Conservation (phyloP, 2,113 vertebrate genomes). For the Chitala chitala region DNA sequence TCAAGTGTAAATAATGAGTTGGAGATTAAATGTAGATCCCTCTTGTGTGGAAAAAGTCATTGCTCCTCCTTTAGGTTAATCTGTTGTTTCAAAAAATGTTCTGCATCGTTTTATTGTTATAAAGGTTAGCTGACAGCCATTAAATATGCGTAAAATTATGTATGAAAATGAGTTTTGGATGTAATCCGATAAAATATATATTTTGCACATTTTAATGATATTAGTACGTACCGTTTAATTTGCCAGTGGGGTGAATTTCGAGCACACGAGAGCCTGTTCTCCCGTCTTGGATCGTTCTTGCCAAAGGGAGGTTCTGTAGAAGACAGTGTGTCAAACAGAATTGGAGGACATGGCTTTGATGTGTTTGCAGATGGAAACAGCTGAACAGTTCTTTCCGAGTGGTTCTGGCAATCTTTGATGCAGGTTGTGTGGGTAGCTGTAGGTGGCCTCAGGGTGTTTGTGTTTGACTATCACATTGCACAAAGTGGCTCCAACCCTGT, state of each 20-base stretch:
- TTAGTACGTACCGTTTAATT: not conserved
- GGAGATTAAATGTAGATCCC: no score
- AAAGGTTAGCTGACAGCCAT: no score
- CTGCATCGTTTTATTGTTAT: no score
- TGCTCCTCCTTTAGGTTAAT: no score
- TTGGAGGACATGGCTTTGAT: not conserved
- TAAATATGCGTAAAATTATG: no score
- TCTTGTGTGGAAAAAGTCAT: no score
- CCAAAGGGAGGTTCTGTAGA: not conserved
- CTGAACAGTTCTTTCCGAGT: not conserved
- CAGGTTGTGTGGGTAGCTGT: not conserved
- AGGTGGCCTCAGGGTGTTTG: not conserved
- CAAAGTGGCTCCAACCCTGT: not conserved
- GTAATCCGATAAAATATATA: no score
- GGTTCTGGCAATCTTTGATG: not conserved
- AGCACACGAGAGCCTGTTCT: not conserved
- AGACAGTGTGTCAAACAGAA: slow-evolving; percentile 20
- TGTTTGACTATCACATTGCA: no score
- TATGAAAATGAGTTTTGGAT: no score
- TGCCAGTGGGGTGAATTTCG: not conserved
- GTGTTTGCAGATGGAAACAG: not conserved
- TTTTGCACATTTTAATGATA: no score
- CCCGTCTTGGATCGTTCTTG: not conserved
- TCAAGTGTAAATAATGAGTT: no score
- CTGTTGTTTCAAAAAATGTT: no score